Percentiles rank a stretch among this genome's conserved stretches.
Evolutionary conservation across 2,888 invertebrate species (phyloP).

Genomic region (Litoditis marina): DNA sequence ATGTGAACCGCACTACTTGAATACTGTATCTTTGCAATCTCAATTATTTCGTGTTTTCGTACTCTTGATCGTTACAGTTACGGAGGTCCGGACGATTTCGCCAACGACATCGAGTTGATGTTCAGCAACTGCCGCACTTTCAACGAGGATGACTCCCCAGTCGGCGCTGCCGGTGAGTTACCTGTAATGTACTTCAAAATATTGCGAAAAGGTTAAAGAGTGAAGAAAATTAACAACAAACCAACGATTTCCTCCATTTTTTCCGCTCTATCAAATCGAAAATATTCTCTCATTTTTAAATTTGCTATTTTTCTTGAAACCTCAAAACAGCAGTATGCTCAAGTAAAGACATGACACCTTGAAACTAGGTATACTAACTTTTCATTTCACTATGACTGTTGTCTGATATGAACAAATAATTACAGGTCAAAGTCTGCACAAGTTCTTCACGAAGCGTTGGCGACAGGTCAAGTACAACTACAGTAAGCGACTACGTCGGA

Average conservation of each 20-base stretch:
- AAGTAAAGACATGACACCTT: too few relatives aligned
- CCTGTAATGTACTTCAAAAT: neutral
- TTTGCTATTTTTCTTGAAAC: constrained; percentile 69
- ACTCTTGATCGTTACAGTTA: too few relatives aligned
- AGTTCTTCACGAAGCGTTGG: constrained; percentile 47
- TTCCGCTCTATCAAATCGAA: neutral
- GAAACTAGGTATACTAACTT: too few relatives aligned
- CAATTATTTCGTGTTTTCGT: too few relatives aligned
- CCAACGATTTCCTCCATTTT: neutral
- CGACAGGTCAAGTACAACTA: constrained; percentile 44
- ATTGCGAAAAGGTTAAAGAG: too few relatives aligned
- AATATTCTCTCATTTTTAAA: neutral
- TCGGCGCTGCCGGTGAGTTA: constrained; percentile 80
- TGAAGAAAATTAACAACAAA: too few relatives aligned
- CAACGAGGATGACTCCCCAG: constrained; percentile 96
- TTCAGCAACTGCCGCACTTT: constrained; percentile 96
- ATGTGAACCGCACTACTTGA: too few relatives aligned
- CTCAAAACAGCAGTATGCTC: too few relatives aligned
- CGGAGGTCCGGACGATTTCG: constrained; percentile 86
- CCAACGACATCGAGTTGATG: constrained; percentile 84
- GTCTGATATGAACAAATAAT: too few relatives aligned
- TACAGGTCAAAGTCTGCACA: constrained; percentile 73
- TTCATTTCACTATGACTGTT: too few relatives aligned
- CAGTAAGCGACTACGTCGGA: constrained; percentile 28
- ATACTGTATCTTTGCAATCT: too few relatives aligned